phyloP scores from a whole-genome alignment of 2,797 vertebrate species.

The Pelodytes ibericus region DNA sequence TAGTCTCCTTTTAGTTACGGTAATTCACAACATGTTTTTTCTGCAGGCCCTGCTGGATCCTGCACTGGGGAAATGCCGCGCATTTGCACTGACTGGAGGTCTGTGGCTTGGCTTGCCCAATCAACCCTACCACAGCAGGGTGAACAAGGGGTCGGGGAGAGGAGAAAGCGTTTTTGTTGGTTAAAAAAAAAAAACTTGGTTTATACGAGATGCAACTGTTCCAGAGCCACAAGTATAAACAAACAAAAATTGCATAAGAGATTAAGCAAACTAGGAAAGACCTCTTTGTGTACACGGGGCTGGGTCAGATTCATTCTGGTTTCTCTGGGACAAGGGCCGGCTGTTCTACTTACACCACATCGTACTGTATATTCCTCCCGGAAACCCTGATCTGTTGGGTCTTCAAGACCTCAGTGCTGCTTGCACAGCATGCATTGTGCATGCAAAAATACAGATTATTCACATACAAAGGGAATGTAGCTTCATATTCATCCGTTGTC shows the following conservation, averaged over 20 bases:
- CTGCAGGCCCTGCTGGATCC: no score
- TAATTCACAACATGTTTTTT: no score
- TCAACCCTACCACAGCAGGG: not conserved
- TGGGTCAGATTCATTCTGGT: conserved; percentile 45
- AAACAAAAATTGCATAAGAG: conserved; percentile 40
- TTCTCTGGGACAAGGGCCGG: conserved; percentile 25
- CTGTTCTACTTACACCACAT: conserved; percentile 4
- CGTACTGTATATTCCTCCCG: conserved; percentile 5
- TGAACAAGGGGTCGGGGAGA: not conserved
- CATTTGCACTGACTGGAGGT: not conserved
- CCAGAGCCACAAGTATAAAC: conserved; percentile 41
- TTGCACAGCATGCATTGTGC: conserved; percentile 2
- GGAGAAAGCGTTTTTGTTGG: conserved; percentile 53
- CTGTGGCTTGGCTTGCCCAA: not conserved
- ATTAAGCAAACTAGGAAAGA: conserved; percentile 53
- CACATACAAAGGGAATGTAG: not conserved
- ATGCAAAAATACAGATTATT: conserved; percentile 1
- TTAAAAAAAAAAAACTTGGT: conserved; percentile 9
- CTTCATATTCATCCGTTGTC: no score
- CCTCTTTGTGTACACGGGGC: conserved; percentile 39
- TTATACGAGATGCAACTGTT: conserved; percentile 41
- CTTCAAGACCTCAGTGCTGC: no score
- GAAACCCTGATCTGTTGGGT: not conserved
- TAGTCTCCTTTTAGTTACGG: no score
- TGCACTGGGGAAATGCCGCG: not conserved